Evolutionary conservation across 2,113 vertebrate genomes (phyloP), one percentile per base, ranked within the genome.

Genomic region (Phaethornis superciliosus): DNA sequence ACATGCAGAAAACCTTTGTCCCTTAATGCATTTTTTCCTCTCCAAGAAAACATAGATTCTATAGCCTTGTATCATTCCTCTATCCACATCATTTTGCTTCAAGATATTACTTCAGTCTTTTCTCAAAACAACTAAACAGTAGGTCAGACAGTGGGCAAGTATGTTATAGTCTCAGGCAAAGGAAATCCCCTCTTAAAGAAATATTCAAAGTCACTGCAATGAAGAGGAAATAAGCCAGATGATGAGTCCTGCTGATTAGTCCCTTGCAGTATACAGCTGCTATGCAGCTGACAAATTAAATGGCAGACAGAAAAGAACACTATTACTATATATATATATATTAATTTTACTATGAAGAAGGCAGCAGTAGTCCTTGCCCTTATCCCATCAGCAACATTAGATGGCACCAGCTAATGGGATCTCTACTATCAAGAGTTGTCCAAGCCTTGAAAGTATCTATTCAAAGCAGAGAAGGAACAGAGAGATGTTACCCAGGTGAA

Each of bases 1-100:
- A 81, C 63, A 64, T 47, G 60, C 86, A 76, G 81, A 82, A 89
- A 89, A 96, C 72, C 32, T 95, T 90, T 84, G 62, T 62, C 81
- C 58, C 77, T 71, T 81, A 76, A 76, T 49, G 74, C 33, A 46
- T 71, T 76, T 87, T 94, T 92, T 65, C 70, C 46, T 65, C 77
- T 84, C 65, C 27, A 69, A 91, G 55, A 59, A 87, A 87, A 87
- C 54, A 71, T 22, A 44, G 4, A 19, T 81, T 81, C 62, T 58
- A 10, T 19, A 37, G 35, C 24, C 24, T 55, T 87, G 27, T 54
- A 33, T 51, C 35, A 33, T 52, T 78, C 63, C n/a, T 79, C 51
- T 62, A 69, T 84, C 67, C 85, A 75, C 71, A 74, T 91, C 82
- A 33, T 71, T 89, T 51, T 87, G 67, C 67, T 64, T 58, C 46